Percentiles rank a stretch among this genome's conserved stretches.
Conservation (phyloP, 2,888 invertebrate genomes). For the Andrena bicolor region DNA sequence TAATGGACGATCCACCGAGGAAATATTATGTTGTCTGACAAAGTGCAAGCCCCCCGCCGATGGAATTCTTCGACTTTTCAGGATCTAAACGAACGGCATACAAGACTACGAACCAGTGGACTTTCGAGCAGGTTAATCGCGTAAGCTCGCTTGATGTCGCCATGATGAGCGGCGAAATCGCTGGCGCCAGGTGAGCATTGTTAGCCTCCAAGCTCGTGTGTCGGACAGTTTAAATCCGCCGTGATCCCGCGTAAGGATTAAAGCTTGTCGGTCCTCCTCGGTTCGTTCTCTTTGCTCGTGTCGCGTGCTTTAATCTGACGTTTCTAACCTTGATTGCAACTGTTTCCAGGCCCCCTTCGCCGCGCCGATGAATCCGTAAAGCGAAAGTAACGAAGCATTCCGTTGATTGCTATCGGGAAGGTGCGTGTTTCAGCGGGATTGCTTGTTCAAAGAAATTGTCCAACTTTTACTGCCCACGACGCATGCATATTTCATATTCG, state of each 20-base stretch:
- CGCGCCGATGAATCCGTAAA: constrained; percentile 35
- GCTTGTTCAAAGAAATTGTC: neutral
- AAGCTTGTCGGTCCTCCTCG: constrained; percentile 30
- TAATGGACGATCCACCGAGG: too few species aligned
- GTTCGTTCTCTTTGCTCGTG: constrained; percentile 19
- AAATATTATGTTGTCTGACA: too few species aligned
- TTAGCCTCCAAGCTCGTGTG: constrained; percentile 15
- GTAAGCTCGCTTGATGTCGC: constrained; percentile 60
- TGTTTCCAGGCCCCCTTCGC: constrained; percentile 8
- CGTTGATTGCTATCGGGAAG: constrained; percentile 32
- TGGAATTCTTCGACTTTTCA: too few species aligned
- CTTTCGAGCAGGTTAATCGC: constrained; percentile 64
- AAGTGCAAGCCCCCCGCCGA: neutral
- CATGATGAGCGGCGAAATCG: constrained; percentile 62
- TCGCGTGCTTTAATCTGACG: constrained; percentile 57
- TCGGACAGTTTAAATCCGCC: constrained; percentile 67
- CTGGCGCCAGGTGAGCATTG: constrained; percentile 56
- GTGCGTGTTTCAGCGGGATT: constrained; percentile 11
- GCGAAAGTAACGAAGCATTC: constrained; percentile 50
- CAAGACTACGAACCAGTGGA: constrained; percentile 15
- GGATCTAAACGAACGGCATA: too few species aligned
- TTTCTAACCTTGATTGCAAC: constrained; percentile 47
- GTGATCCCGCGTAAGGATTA: constrained; percentile 63
- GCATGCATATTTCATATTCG: neutral
- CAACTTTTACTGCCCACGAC: neutral